phyloP scores from a whole-genome alignment of 2,888 invertebrate species.

The Leptothorax acervorum region DNA sequence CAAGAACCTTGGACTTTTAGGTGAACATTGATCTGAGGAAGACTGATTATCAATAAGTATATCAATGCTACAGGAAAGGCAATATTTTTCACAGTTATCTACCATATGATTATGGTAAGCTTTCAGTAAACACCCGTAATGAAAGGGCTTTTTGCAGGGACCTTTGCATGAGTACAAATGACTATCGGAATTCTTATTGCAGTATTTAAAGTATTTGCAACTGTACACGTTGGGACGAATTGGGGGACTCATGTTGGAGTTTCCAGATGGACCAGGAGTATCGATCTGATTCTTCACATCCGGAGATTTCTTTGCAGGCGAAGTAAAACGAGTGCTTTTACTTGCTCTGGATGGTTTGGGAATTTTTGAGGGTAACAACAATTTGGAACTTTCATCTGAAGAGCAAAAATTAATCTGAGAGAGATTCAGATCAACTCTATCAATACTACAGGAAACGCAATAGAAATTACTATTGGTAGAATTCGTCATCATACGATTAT shows the following conservation, averaged over 20 bases:
- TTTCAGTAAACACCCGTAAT: background rate
- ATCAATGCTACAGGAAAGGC: background rate
- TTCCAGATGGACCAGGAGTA: background rate
- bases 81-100: background rate
- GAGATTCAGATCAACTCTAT: background rate
- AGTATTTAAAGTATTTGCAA: too few relatives aligned
- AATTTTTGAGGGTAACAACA: too few relatives aligned
- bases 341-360: too few relatives aligned
- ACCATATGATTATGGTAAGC: background rate
- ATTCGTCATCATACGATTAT: background rate
- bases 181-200: too few relatives aligned
- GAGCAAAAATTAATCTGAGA: too few relatives aligned
- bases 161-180: background rate
- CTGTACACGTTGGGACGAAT: background rate
- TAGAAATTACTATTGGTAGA: background rate
- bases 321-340: background rate
- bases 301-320: background rate
- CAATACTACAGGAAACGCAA: background rate
- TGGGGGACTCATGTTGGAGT: background rate
- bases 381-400: too few relatives aligned
- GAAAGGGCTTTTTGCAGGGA: background rate
- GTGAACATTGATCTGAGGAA: too few relatives aligned
- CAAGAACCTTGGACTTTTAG: too few relatives aligned
- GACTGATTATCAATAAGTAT: background rate
- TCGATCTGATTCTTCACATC: background rate